These are phyloP conservation scores for Empidonax alnorum DNA, from an alignment of 2,113 vertebrate genomes.

Conservation along the genomic window DNA sequence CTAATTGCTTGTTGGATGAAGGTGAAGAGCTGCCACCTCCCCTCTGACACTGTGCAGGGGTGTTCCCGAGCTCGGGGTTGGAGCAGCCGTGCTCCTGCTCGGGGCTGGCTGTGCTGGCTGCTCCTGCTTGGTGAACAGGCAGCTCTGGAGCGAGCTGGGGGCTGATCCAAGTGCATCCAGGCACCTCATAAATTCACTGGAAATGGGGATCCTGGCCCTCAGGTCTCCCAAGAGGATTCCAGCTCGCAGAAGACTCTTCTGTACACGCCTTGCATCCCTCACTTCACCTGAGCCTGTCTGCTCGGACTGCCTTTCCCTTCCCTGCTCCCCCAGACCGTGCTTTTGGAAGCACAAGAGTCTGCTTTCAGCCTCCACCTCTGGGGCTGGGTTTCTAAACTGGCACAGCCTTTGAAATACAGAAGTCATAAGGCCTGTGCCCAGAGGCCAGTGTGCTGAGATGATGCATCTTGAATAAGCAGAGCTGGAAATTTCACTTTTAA, in stretches of 20 bases:
- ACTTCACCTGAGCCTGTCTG: not conserved
- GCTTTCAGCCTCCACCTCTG: not conserved
- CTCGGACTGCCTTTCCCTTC: not conserved
- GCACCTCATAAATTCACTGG: not conserved
- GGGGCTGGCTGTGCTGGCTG: not conserved
- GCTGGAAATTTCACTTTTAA: constrained; percentile 13
- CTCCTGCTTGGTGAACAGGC: not conserved
- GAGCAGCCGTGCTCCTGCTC: accelerated
- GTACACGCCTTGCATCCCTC: not conserved
- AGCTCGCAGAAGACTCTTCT: not conserved
- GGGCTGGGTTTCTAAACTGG: not conserved
- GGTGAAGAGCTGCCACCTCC: not conserved
- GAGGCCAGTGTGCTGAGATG: not conserved
- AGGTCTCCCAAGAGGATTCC: not conserved
- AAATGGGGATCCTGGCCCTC: not conserved
- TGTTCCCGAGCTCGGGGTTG: accelerated
- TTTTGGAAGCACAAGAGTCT: not conserved
- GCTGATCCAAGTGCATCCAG: not conserved
- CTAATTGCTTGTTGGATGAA: not conserved
- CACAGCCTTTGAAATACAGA: not conserved
- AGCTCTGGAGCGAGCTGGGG: not conserved
- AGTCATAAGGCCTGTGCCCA: not conserved
- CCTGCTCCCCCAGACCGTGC: not conserved
- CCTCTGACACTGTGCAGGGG: accelerated
- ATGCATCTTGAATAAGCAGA: not conserved